Conservation (phyloP, 92 coral and sea anemone species). For the Blastomussa wellsi region DNA sequence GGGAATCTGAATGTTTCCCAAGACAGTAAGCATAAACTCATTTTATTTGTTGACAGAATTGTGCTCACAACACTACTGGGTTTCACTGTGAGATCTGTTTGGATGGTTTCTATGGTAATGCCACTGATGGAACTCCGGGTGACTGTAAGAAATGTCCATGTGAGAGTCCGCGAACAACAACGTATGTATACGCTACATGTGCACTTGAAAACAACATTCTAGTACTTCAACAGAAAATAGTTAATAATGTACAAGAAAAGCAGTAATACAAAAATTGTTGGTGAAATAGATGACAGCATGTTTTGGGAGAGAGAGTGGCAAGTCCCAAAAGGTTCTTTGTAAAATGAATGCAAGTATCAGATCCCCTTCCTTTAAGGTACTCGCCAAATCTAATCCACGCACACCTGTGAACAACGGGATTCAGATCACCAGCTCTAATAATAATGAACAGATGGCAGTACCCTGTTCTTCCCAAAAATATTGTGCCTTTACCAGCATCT, state of each 20-base stretch:
- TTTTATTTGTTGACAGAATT: constrained; percentile 62
- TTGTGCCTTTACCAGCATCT: not conserved
- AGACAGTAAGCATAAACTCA: not conserved
- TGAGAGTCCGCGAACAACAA: constrained; percentile 82
- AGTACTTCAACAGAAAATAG: not conserved
- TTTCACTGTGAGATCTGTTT: constrained; percentile 82
- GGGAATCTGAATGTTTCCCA: too few relatives aligned
- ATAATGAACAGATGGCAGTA: not conserved
- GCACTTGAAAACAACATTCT: too few relatives aligned
- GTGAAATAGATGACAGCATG: not conserved
- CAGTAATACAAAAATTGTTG: not conserved
- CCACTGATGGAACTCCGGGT: constrained; percentile 87
- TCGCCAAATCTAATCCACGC: not conserved
- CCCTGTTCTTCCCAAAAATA: not conserved
- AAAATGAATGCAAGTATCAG: not conserved
- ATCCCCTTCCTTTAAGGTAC: not conserved
- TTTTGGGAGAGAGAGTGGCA: not conserved
- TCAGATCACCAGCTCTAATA: not conserved
- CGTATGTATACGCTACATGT: constrained; percentile 64
- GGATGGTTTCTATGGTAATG: constrained; percentile 99
- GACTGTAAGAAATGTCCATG: constrained; percentile 94
- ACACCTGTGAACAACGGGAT: too few relatives aligned
- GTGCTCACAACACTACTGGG: constrained; percentile 93
- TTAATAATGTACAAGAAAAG: not conserved
- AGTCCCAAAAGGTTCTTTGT: not conserved